These are phyloP conservation scores for Lycodopsis pacificus DNA, from an alignment of 2,797 vertebrate genomes.

Conservation along the genomic window DNA sequence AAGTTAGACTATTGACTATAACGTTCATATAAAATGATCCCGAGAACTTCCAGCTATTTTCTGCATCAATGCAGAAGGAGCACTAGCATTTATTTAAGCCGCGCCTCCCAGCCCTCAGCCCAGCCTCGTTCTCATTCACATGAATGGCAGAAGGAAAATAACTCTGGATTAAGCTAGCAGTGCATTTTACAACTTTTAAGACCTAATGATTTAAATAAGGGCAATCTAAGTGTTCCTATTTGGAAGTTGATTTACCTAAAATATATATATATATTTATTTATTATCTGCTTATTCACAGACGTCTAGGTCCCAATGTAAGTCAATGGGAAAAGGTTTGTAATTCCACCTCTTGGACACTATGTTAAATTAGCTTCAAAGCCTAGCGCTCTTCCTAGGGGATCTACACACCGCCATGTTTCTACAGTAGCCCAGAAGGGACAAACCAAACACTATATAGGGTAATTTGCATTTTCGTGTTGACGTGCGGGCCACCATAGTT, in stretches of 20 bases:
- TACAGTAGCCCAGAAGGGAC: too few relatives aligned
- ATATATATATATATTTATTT: too few relatives aligned
- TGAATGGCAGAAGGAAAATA: neutral
- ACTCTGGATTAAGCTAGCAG: neutral
- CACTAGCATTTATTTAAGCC: neutral
- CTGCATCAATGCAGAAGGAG: neutral
- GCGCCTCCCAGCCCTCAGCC: neutral
- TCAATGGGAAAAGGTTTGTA: neutral
- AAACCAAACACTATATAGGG: too few relatives aligned
- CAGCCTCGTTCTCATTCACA: neutral
- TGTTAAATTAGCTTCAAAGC: too few relatives aligned
- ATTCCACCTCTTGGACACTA: neutral
- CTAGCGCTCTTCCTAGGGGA: too few relatives aligned
- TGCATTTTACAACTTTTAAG: too few relatives aligned
- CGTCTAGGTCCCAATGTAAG: neutral
- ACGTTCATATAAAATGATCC: neutral
- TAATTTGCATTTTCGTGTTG: too few relatives aligned
- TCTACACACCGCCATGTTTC: too few relatives aligned
- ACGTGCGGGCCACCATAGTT: too few relatives aligned
- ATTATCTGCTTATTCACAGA: neutral
- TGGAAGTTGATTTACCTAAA: neutral
- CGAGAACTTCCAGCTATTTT: neutral
- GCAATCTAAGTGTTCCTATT: neutral
- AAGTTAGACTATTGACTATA: neutral
- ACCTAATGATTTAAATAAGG: neutral